phyloP scores from a whole-genome alignment of 2,113 vertebrate genomes.

The Scolopax mira region DNA sequence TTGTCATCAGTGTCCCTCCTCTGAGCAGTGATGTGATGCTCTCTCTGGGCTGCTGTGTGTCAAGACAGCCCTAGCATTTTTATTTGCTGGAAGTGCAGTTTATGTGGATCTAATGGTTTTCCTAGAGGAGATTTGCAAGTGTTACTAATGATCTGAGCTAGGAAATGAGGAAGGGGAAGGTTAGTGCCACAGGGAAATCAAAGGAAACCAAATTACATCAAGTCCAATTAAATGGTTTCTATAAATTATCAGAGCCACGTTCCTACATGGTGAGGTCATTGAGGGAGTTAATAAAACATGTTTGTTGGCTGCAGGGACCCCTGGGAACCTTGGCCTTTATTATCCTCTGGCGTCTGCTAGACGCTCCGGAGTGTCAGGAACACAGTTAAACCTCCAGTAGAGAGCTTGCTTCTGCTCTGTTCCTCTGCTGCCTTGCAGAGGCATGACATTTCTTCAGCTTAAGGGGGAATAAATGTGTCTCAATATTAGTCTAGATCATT shows the following conservation, averaged over 20 bases:
- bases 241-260: conserved; percentile 63
- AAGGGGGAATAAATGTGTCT: background rate
- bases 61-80: background rate
- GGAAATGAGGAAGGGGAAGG: conserved; percentile 54
- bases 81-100: conserved; percentile 21
- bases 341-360: conserved; percentile 60
- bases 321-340: conserved; percentile 58
- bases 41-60: background rate
- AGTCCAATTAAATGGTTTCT: conserved; percentile 68
- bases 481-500: background rate
- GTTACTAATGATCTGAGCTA: conserved; percentile 40
- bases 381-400: background rate
- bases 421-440: conserved; percentile 19
- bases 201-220: conserved; percentile 66
- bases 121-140: conserved; percentile 45
- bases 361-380: conserved; percentile 38
- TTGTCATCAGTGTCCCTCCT: background rate
- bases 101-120: background rate
- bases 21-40: background rate
- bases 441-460: background rate
- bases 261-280: conserved; percentile 51
- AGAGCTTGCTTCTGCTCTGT: background rate
- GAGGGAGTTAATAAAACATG: conserved; percentile 64
- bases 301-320: conserved; percentile 60
- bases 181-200: conserved; percentile 57